Evolutionary conservation across 2,888 invertebrate genomes (phyloP).

Genomic region (Clitarchus hookeri): DNA sequence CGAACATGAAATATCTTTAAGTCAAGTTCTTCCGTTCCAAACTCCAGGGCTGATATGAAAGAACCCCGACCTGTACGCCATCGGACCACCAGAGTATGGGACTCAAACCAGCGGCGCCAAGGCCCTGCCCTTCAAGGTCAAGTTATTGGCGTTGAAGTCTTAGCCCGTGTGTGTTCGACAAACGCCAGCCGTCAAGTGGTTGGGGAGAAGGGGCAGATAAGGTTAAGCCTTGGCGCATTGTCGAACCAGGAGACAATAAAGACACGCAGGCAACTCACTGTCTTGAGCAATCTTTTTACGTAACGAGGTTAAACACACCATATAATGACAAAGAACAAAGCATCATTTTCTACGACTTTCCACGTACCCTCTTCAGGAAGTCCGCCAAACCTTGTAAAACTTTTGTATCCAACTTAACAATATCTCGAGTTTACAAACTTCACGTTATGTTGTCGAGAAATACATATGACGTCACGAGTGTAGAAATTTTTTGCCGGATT

Average conservation of each 20-base stretch:
- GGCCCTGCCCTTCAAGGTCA: neutral
- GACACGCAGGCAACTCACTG: neutral
- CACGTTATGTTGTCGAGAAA: too few species aligned
- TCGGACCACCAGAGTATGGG: too few species aligned
- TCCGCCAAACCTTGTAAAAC: too few species aligned
- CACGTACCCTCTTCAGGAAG: neutral
- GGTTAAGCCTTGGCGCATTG: neutral
- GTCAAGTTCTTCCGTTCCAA: too few species aligned
- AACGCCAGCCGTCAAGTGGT: neutral
- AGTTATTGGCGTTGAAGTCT: neutral
- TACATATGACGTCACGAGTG: too few species aligned
- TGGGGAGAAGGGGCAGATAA: neutral
- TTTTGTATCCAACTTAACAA: too few species aligned
- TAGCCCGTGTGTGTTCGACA: neutral
- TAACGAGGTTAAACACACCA: neutral
- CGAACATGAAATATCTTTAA: too few species aligned
- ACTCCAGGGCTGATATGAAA: too few species aligned
- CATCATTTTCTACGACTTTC: neutral
- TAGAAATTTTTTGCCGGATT: too few species aligned
- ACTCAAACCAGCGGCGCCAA: neutral
- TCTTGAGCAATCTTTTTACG: neutral
- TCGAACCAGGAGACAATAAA: neutral
- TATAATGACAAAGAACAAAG: neutral
- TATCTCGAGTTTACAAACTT: too few species aligned
- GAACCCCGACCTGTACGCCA: too few species aligned